Conservation (phyloP, 2,113 vertebrate species). For the Prionailurus bengalensis region DNA sequence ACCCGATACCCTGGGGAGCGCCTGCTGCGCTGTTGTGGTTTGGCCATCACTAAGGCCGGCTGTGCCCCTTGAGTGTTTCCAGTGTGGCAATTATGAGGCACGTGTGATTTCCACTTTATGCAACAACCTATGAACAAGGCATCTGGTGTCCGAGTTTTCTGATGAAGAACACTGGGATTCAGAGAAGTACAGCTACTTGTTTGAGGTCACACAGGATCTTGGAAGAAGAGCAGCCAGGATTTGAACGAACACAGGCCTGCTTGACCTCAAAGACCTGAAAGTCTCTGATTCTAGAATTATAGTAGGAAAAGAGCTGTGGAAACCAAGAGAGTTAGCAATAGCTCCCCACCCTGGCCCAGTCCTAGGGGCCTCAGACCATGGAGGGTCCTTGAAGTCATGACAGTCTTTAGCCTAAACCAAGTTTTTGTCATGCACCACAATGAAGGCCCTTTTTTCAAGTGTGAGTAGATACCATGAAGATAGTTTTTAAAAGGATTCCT, state of each 20-base stretch:
- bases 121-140: not conserved
- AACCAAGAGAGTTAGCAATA: not conserved
- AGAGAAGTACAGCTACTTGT: not conserved
- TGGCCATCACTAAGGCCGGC: not conserved
- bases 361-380: not conserved
- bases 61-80: not conserved
- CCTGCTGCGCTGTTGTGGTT: not conserved
- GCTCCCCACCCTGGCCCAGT: not conserved
- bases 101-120: rapidly evolving
- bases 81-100: not conserved
- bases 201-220: not conserved
- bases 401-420: not conserved
- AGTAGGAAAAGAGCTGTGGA: not conserved
- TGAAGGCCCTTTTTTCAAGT: not conserved
- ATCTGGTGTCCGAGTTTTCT: not conserved
- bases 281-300: not conserved
- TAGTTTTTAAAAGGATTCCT: not conserved
- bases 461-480: not conserved
- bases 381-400: not conserved
- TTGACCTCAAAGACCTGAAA: not conserved
- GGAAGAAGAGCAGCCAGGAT: not conserved
- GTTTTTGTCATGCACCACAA: not conserved
- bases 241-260: not conserved
- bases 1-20: rapidly evolving
- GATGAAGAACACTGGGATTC: slow-evolving; percentile 9